These are phyloP conservation scores for Drosophila nikananu DNA, from an alignment of 1,140 invertebrate genomes.

Conservation along the genomic window DNA sequence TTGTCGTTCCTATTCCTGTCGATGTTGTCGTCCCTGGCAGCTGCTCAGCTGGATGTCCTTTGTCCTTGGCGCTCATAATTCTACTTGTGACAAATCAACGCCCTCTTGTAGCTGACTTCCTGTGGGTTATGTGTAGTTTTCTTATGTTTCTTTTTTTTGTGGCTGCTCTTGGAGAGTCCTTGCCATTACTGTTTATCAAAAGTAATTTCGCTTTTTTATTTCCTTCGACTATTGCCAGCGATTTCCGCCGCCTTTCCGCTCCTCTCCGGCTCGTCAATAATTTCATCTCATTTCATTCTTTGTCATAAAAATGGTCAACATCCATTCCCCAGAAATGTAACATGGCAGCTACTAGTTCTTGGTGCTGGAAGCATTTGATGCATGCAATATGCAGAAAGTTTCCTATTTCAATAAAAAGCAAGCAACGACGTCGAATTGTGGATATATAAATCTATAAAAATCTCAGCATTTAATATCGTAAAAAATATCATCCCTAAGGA, in stretches of 20 bases:
- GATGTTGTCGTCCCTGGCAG: slow-evolving; percentile 35
- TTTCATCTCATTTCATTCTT: slow-evolving; percentile 81
- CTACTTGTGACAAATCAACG: slow-evolving; percentile 81
- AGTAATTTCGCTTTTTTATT: slow-evolving; percentile 80
- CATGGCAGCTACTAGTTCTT: slow-evolving; percentile 50
- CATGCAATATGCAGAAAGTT: slow-evolving; percentile 83
- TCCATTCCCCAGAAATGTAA: slow-evolving; percentile 45
- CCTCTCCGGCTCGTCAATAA: slow-evolving; percentile 60
- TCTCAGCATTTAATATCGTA: slow-evolving; percentile 72
- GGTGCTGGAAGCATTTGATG: slow-evolving; percentile 70
- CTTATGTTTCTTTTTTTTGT: slow-evolving; percentile 28
- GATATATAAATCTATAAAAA: slow-evolving; percentile 83
- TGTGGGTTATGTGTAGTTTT: slow-evolving; percentile 74
- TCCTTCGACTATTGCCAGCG: slow-evolving; percentile 80
- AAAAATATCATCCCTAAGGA: slow-evolving; percentile 36
- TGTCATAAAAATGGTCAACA: slow-evolving; percentile 77
- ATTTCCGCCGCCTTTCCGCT: slow-evolving; percentile 71
- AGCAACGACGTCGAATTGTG: slow-evolving; percentile 52
- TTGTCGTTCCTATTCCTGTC: slow-evolving; percentile 36
- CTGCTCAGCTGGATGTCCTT: slow-evolving; percentile 44
- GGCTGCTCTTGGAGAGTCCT: slow-evolving; percentile 28
- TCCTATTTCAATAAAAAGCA: slow-evolving; percentile 80
- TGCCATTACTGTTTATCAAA: slow-evolving; percentile 74
- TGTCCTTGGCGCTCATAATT: slow-evolving; percentile 72
- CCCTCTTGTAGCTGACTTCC: slow-evolving; percentile 78